Base-by-base conservation (phyloP, 2,888 invertebrate genomes). In the Parnassius apollo region DNA sequence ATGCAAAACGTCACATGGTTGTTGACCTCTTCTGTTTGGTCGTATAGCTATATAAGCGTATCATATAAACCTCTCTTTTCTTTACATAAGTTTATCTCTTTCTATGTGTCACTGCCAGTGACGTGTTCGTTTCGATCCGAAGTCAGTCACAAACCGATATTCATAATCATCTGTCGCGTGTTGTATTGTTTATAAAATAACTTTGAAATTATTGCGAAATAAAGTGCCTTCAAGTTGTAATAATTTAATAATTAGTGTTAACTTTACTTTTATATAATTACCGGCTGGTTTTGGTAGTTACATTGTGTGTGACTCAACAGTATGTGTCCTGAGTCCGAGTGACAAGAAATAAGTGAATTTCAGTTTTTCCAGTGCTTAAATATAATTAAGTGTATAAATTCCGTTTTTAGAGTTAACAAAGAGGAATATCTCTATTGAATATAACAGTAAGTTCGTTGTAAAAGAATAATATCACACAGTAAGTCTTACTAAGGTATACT, bases 131-230 rank as follows among this genome's bases (percentile, higher is more conserved):
- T 76, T 77, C 78, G 77, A 80, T 77, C 80, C 74, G 88, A 89
- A 89, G 88, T 91, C 88, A 90, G 90, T 91, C 75, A 84, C 89
- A 80, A 81, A 85, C 72, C 73, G 77, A 73, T 72, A 69, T 80
- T 70, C 72, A 75, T 75, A 70, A 70, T 74, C 76, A 75, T 80
- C 82, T 83, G 77, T 81, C 82, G 76, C 77, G 72, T 72, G 73
- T 79, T 79, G 71, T 72, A 68, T 69, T 79, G 71, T 72, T 68
- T 69, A 69, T 73, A 71, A 73, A 76, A 77, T 63, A 59, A 72
- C 67, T 67, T 70, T 70, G 61, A 67, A 76, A 75, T 72, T 66
- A 77, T 75, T 71, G 72, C 71, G 69, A 75, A 77, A 77, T 78
- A 70, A 60, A 69, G 68, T 71, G 67, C 66, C 68, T 69, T 65